Percentiles rank a stretch among this genome's conserved stretches.
Conservation (phyloP, 2,888 invertebrate genomes). For the Troilus luridus region DNA sequence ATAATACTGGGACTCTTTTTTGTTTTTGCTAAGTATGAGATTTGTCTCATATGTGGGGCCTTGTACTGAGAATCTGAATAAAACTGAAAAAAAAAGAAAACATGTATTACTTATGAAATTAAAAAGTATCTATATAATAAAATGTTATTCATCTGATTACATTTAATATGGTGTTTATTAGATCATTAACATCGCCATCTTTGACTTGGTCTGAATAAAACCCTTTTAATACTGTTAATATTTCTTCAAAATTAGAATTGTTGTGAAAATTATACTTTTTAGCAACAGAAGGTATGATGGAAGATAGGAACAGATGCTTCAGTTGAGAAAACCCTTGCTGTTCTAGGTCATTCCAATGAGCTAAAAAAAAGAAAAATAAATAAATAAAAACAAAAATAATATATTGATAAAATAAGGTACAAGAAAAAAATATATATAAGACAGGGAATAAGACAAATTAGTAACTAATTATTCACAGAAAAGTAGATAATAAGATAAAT, state of each 20-base stretch:
- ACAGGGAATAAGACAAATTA: not conserved
- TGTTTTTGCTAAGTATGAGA: conserved; percentile 70
- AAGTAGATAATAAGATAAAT: not conserved
- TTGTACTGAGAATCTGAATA: conserved; percentile 74
- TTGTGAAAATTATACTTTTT: conserved; percentile 69
- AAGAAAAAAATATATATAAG: not conserved
- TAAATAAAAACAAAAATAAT: not conserved
- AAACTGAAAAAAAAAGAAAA: conserved; percentile 67
- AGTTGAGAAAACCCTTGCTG: conserved; percentile 73
- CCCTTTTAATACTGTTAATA: conserved; percentile 73
- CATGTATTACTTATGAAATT: not conserved
- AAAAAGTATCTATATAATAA: not conserved
- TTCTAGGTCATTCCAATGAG: conserved; percentile 75
- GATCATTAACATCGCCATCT: conserved; percentile 69
- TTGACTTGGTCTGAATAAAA: conserved; percentile 71
- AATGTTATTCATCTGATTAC: conserved; percentile 58
- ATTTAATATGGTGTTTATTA: conserved; percentile 71
- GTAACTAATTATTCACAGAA: not conserved
- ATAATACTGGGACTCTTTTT: conserved; percentile 68
- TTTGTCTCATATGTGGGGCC: conserved; percentile 74
- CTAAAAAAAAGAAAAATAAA: conserved; percentile 67
- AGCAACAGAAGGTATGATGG: conserved; percentile 75
- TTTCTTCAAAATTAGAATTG: conserved; percentile 64
- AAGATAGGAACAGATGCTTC: conserved; percentile 74
- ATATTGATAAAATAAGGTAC: not conserved